phyloP scores from a whole-genome alignment of 2,113 vertebrate species.

The Ptyas mucosa region DNA sequence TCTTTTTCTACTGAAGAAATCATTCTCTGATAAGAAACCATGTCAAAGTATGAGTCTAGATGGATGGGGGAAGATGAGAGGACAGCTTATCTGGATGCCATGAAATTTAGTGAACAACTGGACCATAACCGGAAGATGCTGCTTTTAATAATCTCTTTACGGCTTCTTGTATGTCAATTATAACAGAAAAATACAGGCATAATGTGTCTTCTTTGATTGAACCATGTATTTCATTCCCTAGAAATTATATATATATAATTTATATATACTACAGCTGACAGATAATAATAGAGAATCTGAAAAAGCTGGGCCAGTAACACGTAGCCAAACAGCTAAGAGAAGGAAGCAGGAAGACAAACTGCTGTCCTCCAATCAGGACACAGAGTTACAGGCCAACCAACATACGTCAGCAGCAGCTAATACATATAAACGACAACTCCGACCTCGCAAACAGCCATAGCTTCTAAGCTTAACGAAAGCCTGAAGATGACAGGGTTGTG shows the following conservation, averaged over 20 bases:
- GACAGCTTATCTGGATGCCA: neutral
- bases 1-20: neutral
- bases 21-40: neutral
- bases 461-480: too few relatives aligned
- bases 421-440: too few relatives aligned
- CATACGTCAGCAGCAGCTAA: too few relatives aligned
- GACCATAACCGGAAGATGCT: neutral
- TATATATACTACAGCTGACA: too few relatives aligned
- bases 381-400: too few relatives aligned
- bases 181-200: neutral
- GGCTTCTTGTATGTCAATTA: neutral
- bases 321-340: too few relatives aligned
- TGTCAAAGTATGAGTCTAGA: neutral
- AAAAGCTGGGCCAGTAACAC: too few relatives aligned
- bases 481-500: too few relatives aligned
- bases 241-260: neutral
- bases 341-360: too few relatives aligned
- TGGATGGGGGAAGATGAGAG: neutral
- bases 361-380: too few relatives aligned
- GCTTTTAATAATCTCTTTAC: neutral
- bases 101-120: neutral
- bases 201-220: neutral
- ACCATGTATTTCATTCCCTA: neutral
- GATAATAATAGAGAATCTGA: too few relatives aligned
- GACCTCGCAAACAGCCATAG: too few relatives aligned